phyloP scores from a whole-genome alignment of 2,888 invertebrate species.

The Glaucopsyche alexis region DNA sequence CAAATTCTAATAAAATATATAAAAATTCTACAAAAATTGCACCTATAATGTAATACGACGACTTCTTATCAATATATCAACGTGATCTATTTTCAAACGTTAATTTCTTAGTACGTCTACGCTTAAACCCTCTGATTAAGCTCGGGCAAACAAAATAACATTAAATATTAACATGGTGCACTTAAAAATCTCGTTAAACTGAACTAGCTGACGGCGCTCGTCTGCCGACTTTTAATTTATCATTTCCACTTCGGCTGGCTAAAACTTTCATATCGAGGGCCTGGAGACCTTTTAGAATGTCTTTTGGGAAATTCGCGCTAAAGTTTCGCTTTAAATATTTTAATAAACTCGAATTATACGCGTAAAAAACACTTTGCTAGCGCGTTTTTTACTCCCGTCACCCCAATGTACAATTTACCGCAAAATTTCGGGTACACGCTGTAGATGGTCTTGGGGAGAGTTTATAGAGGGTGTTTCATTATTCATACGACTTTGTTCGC shows the following conservation, averaged over 20 bases:
- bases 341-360: constrained; percentile 78
- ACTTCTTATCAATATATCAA: no score
- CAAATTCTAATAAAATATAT: no score
- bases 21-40: no score
- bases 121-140: not conserved
- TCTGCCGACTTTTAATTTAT: constrained; percentile 68
- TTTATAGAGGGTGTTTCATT: constrained; percentile 70
- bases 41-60: no score
- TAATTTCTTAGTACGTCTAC: not conserved
- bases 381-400: constrained; percentile 64
- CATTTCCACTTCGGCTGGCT: constrained; percentile 60
- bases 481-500: constrained; percentile 75
- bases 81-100: not conserved
- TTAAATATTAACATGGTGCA: constrained; percentile 33
- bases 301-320: constrained; percentile 75
- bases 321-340: constrained; percentile 78
- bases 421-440: constrained; percentile 47
- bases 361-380: constrained; percentile 77
- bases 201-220: constrained; percentile 53
- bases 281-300: constrained; percentile 64
- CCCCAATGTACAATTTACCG: constrained; percentile 52
- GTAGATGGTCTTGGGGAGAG: constrained; percentile 45
- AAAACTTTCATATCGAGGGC: constrained; percentile 58
- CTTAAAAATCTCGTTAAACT: constrained; percentile 48
- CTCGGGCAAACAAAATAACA: constrained; percentile 21